Base-by-base conservation (phyloP, 2,797 vertebrate species). In the Lacerta bilineata region DNA sequence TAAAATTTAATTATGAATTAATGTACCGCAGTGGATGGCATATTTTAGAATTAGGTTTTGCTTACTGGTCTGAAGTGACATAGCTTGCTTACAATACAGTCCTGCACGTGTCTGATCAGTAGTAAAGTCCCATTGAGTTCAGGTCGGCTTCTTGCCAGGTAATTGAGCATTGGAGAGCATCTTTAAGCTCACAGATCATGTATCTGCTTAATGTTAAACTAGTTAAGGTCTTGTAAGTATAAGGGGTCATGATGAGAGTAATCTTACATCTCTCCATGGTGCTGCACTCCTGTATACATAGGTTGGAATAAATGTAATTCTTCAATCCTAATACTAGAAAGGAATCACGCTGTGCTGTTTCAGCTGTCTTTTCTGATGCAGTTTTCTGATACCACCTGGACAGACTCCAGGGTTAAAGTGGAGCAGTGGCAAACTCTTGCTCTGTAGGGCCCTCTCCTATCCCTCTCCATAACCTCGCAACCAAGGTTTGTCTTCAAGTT, bases 1-100 rank as follows among this genome's bases (percentile, higher is more conserved):
- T 94, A 86, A 95, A 93, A 93, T 93, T 94, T 95, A 95, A 95
- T 96, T 95, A 94, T 87, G 89, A 75, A 76, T 95, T 97, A 91
- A 87, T 90, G 88, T 96, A 93, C 91, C 39, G 61, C 80, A 94
- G 78, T 88, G 88, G 91, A 80, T 86, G 64, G 80, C 75, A 89
- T 95, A 89, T 93, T 95, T 93, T 90, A 92, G 86, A 93, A 89
- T 90, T 95, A 88, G 2, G 80, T 93, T 96, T 96, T 94, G 83
- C 78, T 86, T 91, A 71, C 92, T 94, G 93, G 95, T 95, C 82
- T 92, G 68, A 91, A 93, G 93, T 89, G 84, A 87, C 64, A 92
- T 89, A 88, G 92, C 91, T 95, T 64, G 86, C 36, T 69, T 69
- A 69, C 29, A 69, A 10, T 27, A 69, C 1, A 69, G 27, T n/a